Conservation (phyloP, 2,797 vertebrate genomes). For the Sphenopsis melanotis region DNA sequence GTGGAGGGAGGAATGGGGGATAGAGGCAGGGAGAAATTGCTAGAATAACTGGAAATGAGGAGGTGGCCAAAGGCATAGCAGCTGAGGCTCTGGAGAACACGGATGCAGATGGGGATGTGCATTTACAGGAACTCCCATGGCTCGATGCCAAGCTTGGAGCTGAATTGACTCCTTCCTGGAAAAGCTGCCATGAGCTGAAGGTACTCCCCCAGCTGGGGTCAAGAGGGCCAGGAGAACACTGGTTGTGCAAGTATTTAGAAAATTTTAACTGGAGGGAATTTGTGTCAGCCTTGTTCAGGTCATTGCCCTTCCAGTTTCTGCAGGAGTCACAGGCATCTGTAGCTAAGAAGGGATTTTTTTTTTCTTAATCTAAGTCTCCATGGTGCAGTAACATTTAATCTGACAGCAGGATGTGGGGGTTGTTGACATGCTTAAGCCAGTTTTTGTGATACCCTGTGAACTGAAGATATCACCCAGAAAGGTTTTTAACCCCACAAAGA, state of each 20-base stretch:
- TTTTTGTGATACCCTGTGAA: not conserved
- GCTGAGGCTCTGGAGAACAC: not conserved
- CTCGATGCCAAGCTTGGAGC: not conserved
- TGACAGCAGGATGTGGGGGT: not conserved
- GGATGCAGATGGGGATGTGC: accelerated
- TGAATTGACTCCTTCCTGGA: not conserved
- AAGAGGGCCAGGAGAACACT: not conserved
- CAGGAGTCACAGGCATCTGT: not conserved
- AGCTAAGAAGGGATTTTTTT: not conserved
- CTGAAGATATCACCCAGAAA: not conserved
- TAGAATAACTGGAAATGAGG: not conserved
- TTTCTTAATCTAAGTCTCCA: not conserved
- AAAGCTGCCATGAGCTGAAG: not conserved
- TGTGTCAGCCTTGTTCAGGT: not conserved
- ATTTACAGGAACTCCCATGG: not conserved
- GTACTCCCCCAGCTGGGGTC: not conserved
- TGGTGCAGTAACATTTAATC: not conserved
- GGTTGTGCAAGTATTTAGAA: not conserved
- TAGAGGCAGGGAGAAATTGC: not conserved
- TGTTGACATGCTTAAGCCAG: not conserved
- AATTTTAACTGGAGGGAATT: not conserved
- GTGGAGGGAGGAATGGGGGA: not conserved
- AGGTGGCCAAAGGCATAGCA: not conserved
- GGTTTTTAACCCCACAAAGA: not conserved
- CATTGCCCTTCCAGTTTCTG: not conserved